Evolutionary conservation across 2,113 vertebrate species (phyloP).

Genomic region (Larimichthys crocea): DNA sequence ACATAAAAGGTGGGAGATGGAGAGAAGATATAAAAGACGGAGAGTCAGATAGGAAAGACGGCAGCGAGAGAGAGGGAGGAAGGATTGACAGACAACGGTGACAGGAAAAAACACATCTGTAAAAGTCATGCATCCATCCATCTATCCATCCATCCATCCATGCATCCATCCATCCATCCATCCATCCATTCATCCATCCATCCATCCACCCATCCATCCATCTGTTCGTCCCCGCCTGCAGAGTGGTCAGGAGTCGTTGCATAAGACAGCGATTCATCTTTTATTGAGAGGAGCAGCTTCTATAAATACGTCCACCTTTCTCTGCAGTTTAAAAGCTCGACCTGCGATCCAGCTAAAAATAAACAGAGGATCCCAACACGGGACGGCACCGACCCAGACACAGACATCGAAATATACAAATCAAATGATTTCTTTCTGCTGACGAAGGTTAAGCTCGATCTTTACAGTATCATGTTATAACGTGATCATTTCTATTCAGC

Average conservation of each 20-base stretch:
- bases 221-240: conserved; percentile 41
- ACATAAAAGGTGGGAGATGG: conserved; percentile 33
- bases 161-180: no score
- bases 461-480: no score
- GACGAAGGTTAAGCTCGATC: background rate
- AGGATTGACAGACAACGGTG: background rate
- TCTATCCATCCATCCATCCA: conserved; percentile 32
- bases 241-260: conserved; percentile 70
- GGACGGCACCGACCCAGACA: background rate
- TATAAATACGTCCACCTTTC: conserved; percentile 70
- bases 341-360: conserved; percentile 55
- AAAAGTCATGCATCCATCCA: conserved; percentile 43
- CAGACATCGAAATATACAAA: no score
- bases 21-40: conserved; percentile 62
- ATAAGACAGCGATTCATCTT: conserved; percentile 72
- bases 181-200: background rate
- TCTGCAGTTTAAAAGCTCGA: conserved; percentile 57
- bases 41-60: conserved; percentile 48
- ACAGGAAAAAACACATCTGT: conserved; percentile 43
- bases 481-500: no score
- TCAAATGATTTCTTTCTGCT: background rate
- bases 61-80: conserved; percentile 7
- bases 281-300: conserved; percentile 68
- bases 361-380: conserved; percentile 22
- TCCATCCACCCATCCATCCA: conserved; percentile 17